Conservation (phyloP, 2,888 invertebrate genomes). For the Asteroscopus sphinx region DNA sequence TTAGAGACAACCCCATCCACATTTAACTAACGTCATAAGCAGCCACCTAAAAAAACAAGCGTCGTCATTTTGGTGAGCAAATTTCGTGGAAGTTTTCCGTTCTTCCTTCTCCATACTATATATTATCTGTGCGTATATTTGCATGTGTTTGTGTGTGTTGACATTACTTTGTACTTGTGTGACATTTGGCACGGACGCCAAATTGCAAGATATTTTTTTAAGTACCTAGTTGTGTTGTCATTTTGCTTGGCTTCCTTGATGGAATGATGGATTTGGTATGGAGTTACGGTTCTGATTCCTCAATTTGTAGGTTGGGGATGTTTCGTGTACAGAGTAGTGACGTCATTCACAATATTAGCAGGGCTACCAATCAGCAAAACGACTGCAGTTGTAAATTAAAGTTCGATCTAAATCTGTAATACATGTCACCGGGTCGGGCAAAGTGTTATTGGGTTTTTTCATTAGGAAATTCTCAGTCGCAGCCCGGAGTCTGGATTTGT, state of each 20-base stretch:
- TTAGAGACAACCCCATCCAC: conserved; percentile 72
- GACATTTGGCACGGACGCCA: conserved; percentile 61
- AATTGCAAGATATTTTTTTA: conserved; percentile 36
- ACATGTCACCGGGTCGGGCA: too few species aligned
- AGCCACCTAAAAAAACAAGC: conserved; percentile 88
- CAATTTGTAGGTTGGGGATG: too few species aligned
- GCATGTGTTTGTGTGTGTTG: conserved; percentile 68
- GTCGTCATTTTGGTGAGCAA: conserved; percentile 88
- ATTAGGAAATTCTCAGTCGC: too few species aligned
- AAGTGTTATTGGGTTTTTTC: too few species aligned
- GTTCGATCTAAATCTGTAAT: too few species aligned
- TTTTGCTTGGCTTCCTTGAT: conserved; percentile 27
- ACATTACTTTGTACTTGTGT: conserved; percentile 59
- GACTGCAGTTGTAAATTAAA: too few species aligned
- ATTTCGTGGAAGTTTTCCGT: conserved; percentile 88
- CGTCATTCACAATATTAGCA: too few species aligned
- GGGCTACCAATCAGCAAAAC: too few species aligned
- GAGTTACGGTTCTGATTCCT: background rate
- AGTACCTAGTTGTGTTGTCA: conserved; percentile 31
- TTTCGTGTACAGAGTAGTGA: too few species aligned
- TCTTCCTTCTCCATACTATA: conserved; percentile 76
- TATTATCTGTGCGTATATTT: conserved; percentile 70
- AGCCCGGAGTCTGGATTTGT: too few species aligned
- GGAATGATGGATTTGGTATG: conserved; percentile 5
- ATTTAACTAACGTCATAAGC: conserved; percentile 75